phyloP scores from a whole-genome alignment of 2,888 invertebrate species.

The Hypercompe scribonia region DNA sequence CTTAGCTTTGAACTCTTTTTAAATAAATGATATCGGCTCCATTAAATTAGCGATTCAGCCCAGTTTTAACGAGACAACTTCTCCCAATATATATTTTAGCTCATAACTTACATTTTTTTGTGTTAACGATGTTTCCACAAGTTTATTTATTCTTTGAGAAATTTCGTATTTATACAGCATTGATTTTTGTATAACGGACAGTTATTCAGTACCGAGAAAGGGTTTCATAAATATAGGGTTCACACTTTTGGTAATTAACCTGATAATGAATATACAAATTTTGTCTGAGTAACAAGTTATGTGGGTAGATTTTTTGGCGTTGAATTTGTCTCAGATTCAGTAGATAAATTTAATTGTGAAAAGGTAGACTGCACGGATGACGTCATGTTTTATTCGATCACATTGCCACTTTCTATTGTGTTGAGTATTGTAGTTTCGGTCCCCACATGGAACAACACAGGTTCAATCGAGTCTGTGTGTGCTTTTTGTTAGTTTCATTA shows the following conservation, averaged over 20 bases:
- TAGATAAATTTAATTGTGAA: not conserved
- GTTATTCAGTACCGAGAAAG: constrained; percentile 27
- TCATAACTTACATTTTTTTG: constrained; percentile 40
- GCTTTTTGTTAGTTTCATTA: no score
- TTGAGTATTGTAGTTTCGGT: no score
- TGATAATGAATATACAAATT: not conserved
- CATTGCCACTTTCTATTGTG: no score
- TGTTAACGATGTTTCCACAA: constrained; percentile 45
- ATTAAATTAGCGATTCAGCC: constrained; percentile 2
- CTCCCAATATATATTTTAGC: constrained; percentile 25
- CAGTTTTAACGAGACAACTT: constrained; percentile 16
- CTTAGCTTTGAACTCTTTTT: not conserved
- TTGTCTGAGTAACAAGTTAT: not conserved
- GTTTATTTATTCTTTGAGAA: constrained; percentile 46
- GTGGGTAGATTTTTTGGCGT: not conserved
- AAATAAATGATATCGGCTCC: not conserved
- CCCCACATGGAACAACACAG: no score
- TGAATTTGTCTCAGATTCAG: not conserved
- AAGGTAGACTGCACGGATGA: not conserved
- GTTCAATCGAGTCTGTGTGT: no score
- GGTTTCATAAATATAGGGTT: constrained; percentile 15
- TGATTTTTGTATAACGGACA: constrained; percentile 49
- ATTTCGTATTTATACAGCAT: constrained; percentile 38
- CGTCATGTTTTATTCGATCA: no score
- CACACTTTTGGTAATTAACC: constrained; percentile 1